Evolutionary conservation across 1,140 invertebrate genomes (phyloP), one percentile per base, ranked within the genome.

Genomic region (Trypoxylus dichotomus): DNA sequence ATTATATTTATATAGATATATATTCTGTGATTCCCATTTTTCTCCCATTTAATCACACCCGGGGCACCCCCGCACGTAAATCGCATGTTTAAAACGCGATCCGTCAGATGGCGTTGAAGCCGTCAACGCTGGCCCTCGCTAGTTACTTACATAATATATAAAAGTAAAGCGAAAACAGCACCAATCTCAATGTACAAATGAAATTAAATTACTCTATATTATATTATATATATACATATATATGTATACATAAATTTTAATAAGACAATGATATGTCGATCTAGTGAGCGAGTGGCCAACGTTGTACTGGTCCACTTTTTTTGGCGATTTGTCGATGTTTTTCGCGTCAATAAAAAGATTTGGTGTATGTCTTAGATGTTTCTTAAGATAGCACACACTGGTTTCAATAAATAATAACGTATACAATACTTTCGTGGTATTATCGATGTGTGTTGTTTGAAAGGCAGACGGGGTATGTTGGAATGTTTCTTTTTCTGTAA

Each of bases 1-100:
- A 27, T 27, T 68, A 68, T 68, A 27, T 68, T 27, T 68, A 68
- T 68, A 68, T 68, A 68, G 60, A 68, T 68, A 68, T 68, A 68
- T 68, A 68, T 68, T 68, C 60, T 68, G 60, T 68, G 60, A 68
- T 68, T 68, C 60, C 60, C 60, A 68, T 68, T 68, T 68, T 63
- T 27, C 15, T 29, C 60, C 60, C 60, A 13, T 27, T 21, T 27
- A 25, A 29, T 13, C 21, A 68, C 60, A 68, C 60, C 60, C 60
- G 60, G 60, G 60, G 60, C 60, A 68, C 60, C 60, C 60, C 60
- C 60, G 60, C 27, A 68, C 21, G 24, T 68, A 54, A 54, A 6
- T 3, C 15, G 47, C 47, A 19, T 19, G 47, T 54, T 54, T 13
- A 54, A 54, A 54, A 19, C 47, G 15, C 47, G 15, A n/a, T 54